Evolutionary conservation across 2,113 vertebrate species (phyloP).

Genomic region (Menidia beryllina): DNA sequence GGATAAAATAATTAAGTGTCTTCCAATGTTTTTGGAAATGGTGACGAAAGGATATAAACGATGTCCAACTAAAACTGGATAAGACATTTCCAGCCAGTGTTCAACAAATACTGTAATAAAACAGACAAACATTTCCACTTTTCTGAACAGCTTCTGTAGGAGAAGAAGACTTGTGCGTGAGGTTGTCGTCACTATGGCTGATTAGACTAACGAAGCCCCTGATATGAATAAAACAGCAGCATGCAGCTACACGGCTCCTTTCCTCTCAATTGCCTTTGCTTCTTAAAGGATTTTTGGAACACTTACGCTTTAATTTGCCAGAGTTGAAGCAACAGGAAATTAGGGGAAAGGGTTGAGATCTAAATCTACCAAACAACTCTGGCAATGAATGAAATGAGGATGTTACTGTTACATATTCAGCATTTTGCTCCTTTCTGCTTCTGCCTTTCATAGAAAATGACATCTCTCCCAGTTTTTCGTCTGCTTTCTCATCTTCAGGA

Average conservation of each 20-base stretch:
- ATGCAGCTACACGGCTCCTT: neutral
- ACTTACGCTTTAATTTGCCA: neutral
- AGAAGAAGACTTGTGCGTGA: too few species aligned
- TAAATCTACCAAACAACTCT: slow-evolving; percentile 13
- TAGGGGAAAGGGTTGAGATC: slow-evolving; percentile 8
- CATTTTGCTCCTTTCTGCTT: neutral
- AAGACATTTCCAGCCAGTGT: too few species aligned
- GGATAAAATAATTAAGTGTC: too few species aligned
- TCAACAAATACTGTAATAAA: too few species aligned
- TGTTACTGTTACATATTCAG: neutral
- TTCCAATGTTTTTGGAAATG: too few species aligned
- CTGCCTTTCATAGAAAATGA: neutral
- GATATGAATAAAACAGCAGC: neutral
- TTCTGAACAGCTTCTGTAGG: too few species aligned
- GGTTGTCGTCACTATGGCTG: too few species aligned
- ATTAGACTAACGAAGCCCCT: too few species aligned
- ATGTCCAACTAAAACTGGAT: too few species aligned
- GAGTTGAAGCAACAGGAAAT: slow-evolving; percentile 14
- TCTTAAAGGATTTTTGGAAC: neutral
- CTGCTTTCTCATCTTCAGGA: neutral
- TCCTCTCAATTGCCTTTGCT: neutral
- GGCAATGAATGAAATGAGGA: neutral
- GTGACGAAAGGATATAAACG: too few species aligned
- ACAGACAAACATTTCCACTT: too few species aligned
- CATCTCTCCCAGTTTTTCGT: too few species aligned